phyloP scores from a whole-genome alignment of 53 echinoderm and acorn worm species.

The Holothuria leucospilota region DNA sequence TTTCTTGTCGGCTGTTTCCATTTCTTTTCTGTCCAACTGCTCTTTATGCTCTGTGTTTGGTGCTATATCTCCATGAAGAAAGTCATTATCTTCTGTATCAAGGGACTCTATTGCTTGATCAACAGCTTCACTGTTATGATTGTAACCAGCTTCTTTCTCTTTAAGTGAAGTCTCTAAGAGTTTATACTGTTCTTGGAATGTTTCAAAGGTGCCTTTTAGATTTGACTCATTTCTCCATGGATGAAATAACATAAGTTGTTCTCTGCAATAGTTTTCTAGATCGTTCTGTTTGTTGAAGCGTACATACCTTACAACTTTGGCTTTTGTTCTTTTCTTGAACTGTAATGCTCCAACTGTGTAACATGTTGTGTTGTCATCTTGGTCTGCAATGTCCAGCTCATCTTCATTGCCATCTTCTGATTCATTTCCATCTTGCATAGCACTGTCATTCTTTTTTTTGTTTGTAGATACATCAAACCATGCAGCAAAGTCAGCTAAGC shows the following conservation, averaged over 20 bases:
- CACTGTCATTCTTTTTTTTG: constrained; percentile 14
- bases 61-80: constrained; percentile 20
- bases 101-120: constrained; percentile 6
- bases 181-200: constrained; percentile 57
- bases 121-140: constrained; percentile 24
- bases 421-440: not conserved
- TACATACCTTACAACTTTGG: constrained; percentile 52
- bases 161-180: not conserved
- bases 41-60: constrained; percentile 44
- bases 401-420: not conserved
- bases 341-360: not conserved
- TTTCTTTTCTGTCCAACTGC: constrained; percentile 20
- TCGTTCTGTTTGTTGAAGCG: constrained; percentile 7
- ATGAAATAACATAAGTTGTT: constrained; percentile 19
- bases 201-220: constrained; percentile 42
- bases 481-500: constrained; percentile 51
- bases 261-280: constrained; percentile 27
- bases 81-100: not conserved
- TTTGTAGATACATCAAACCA: constrained; percentile 34
- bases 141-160: constrained; percentile 42
- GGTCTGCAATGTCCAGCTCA: not conserved
- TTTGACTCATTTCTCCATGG: constrained; percentile 17
- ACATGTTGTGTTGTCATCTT: not conserved
- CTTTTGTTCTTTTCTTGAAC: constrained; percentile 15
- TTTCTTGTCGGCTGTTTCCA: not conserved